Percentiles rank a stretch among this genome's conserved stretches.
These are phyloP conservation scores for Axis porcinus DNA, from an alignment of 2,113 vertebrate species.

Conservation along the genomic window DNA sequence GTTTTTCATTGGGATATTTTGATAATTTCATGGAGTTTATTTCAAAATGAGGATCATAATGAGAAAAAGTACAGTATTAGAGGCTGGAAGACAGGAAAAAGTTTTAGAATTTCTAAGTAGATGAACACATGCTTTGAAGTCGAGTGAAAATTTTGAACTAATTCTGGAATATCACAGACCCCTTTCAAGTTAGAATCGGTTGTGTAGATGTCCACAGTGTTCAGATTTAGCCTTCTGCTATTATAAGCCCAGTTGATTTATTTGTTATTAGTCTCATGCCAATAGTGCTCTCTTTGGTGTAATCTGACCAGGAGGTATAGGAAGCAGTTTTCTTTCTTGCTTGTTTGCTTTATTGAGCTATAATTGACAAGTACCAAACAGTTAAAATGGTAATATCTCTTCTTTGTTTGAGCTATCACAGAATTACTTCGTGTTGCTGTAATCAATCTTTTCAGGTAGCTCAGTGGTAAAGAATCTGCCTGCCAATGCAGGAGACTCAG, in stretches of 20 bases:
- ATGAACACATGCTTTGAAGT: not conserved
- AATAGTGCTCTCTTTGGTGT: not conserved
- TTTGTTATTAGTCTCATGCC: not conserved
- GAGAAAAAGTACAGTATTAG: not conserved
- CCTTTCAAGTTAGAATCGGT: not conserved
- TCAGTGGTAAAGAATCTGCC: not conserved
- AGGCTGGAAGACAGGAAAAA: not conserved
- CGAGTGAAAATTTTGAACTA: not conserved
- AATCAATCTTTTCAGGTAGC: not conserved
- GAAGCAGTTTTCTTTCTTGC: not conserved
- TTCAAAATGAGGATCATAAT: not conserved
- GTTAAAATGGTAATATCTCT: not conserved
- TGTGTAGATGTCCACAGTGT: not conserved
- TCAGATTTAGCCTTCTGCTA: not conserved
- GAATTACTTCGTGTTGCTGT: not conserved
- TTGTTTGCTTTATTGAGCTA: not conserved
- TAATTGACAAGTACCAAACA: not conserved
- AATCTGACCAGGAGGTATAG: not conserved
- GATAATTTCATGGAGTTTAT: not conserved
- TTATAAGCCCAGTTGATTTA: not conserved
- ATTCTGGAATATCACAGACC: not conserved
- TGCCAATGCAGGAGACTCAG: not conserved
- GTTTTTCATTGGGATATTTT: constrained; percentile 14
- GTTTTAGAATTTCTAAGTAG: not conserved
- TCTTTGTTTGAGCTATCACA: not conserved